Evolutionary conservation across 2,888 invertebrate genomes (phyloP).

Genomic region (Hirtodrosophila alboralis): DNA sequence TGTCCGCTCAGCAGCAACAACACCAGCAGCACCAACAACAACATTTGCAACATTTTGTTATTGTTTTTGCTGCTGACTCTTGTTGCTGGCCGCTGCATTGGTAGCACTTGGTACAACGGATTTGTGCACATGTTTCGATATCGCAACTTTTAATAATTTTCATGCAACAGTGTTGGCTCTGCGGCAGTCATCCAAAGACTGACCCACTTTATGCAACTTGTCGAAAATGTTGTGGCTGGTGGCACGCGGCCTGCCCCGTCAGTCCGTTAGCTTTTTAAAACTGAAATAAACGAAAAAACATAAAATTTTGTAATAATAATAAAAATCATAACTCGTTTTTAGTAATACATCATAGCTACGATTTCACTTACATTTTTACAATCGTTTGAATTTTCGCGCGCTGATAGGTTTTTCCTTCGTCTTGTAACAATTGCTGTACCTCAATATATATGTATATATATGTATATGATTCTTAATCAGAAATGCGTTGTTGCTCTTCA

Average conservation of each 20-base stretch:
- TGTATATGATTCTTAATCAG: slow-evolving; percentile 40
- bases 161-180: slow-evolving; percentile 5
- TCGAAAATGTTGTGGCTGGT: slow-evolving; percentile 31
- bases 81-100: slow-evolving; percentile 39
- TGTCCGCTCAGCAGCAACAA: slow-evolving; percentile 50
- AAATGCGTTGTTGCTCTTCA: slow-evolving; percentile 24
- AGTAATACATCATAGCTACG: slow-evolving; percentile 19
- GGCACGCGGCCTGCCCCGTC: slow-evolving; percentile 37
- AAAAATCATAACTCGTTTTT: slow-evolving; percentile 18
- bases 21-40: slow-evolving; percentile 45
- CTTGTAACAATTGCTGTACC: slow-evolving; percentile 13
- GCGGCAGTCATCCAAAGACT: slow-evolving; percentile 34
- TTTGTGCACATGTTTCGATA: slow-evolving; percentile 54
- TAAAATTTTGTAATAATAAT: slow-evolving; percentile 16
- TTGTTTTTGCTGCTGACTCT: slow-evolving; percentile 7
- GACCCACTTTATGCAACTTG: slow-evolving; percentile 46
- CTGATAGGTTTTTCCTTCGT: slow-evolving; percentile 42
- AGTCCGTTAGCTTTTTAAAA: slow-evolving; percentile 11
- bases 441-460: neutral
- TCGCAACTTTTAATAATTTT: slow-evolving; percentile 34
- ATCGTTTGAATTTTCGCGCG: slow-evolving; percentile 24
- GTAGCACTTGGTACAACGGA: slow-evolving; percentile 14
- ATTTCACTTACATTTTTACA: slow-evolving; percentile 56
- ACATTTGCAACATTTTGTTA: slow-evolving; percentile 36
- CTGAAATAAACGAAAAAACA: slow-evolving; percentile 4